These are phyloP conservation scores for Zalophus californianus DNA, from an alignment of 2,797 vertebrate genomes.

Conservation along the genomic window DNA sequence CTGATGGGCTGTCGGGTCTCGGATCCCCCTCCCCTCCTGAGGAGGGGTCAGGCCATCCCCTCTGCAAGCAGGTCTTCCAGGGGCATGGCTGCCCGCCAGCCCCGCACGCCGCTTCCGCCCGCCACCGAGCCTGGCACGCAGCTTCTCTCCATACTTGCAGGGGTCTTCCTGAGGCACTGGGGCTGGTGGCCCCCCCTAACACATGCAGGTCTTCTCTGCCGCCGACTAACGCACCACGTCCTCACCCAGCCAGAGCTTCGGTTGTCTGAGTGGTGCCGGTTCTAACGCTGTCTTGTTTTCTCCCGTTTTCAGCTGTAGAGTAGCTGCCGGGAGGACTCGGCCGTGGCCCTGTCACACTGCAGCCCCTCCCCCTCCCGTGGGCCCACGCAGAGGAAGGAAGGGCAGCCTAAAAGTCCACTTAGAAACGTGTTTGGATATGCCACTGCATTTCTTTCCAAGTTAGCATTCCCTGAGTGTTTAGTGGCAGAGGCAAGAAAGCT, in stretches of 20 bases:
- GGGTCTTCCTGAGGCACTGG: conserved; percentile 86
- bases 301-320: conserved; percentile 95
- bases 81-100: conserved; percentile 79
- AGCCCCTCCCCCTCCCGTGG: conserved; percentile 86
- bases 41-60: conserved; percentile 84
- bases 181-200: conserved; percentile 85
- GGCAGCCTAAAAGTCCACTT: conserved; percentile 84
- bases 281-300: conserved; percentile 91
- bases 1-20: conserved; percentile 52
- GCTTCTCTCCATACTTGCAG: conserved; percentile 88
- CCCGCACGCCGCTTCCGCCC: conserved; percentile 78
- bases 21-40: conserved; percentile 60
- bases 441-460: conserved; percentile 82
- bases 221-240: conserved; percentile 84
- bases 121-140: conserved; percentile 69
- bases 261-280: conserved; percentile 71
- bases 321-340: conserved; percentile 90
- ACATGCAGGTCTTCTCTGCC: conserved; percentile 80
- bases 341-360: conserved; percentile 89
- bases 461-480: conserved; percentile 83
- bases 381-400: conserved; percentile 88
- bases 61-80: conserved; percentile 87
- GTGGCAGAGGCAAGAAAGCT: conserved; percentile 83
- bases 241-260: conserved; percentile 45
- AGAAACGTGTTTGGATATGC: conserved; percentile 76